Percentiles rank a stretch among this genome's conserved stretches.
These are phyloP conservation scores for Samia ricini DNA, from an alignment of 1,140 invertebrate species.

Conservation along the genomic window DNA sequence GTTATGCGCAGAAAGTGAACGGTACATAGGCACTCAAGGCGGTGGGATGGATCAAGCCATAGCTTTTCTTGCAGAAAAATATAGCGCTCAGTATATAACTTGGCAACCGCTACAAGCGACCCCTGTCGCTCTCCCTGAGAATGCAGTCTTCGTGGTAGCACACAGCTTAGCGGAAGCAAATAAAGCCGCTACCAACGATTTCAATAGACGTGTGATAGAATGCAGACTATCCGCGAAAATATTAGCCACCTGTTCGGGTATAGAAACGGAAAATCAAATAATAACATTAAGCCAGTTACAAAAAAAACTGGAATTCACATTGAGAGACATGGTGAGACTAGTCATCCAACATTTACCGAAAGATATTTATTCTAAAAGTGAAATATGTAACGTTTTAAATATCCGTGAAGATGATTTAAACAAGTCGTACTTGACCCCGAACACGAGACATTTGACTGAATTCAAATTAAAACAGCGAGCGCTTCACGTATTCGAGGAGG, in stretches of 20 bases:
- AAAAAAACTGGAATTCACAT: conserved; percentile 77
- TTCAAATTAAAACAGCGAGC: conserved; percentile 93
- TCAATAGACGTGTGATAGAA: conserved; percentile 96
- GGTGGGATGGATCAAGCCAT: conserved; percentile 99
- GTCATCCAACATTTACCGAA: conserved; percentile 83
- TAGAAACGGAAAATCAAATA: conserved; percentile 37
- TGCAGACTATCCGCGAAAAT: conserved; percentile 93
- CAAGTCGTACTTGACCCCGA: conserved; percentile 81
- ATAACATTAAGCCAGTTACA: conserved; percentile 85
- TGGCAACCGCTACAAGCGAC: conserved; percentile 92
- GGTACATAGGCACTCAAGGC: conserved; percentile 96
- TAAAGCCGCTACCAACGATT: conserved; percentile 95
- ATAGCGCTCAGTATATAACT: conserved; percentile 93
- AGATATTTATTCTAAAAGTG: conserved; percentile 85
- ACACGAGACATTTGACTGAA: conserved; percentile 82
- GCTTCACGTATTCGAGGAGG: conserved; percentile 93
- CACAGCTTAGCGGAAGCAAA: conserved; percentile 94
- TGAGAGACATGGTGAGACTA: conserved; percentile 84
- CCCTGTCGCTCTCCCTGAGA: conserved; percentile 88
- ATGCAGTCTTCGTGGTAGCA: conserved; percentile 94
- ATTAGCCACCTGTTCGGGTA: conserved; percentile 81
- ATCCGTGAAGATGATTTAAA: conserved; percentile 83
- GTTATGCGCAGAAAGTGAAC: conserved; percentile 92
- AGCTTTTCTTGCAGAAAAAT: conserved; percentile 92
- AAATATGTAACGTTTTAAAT: conserved; percentile 84